These are phyloP conservation scores for Orchestia grillus DNA, from an alignment of 1,140 invertebrate species.

Conservation along the genomic window DNA sequence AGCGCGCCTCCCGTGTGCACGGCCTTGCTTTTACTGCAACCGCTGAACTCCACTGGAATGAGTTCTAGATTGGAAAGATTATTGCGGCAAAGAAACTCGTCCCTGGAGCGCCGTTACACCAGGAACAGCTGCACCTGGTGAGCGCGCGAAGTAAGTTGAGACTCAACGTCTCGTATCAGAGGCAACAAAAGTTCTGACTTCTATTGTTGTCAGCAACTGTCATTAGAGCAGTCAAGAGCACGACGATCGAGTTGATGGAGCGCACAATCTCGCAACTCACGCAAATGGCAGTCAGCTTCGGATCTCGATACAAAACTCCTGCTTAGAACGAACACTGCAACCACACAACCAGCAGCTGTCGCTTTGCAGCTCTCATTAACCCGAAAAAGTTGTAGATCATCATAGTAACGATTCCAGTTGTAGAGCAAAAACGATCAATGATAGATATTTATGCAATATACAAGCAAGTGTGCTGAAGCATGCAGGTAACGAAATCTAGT, in stretches of 20 bases:
- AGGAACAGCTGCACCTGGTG: not conserved
- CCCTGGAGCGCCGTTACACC: not conserved
- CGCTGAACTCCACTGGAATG: not conserved
- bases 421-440: not conserved
- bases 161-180: not conserved
- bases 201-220: not conserved
- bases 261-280: conserved; percentile 26
- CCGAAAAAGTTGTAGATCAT: not conserved
- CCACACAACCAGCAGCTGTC: not conserved
- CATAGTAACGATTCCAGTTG: not conserved
- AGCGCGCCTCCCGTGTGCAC: not conserved
- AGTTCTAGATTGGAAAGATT: not conserved
- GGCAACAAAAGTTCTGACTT: not conserved
- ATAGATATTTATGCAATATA: not conserved
- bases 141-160: not conserved
- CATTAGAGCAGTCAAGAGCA: conserved; percentile 4
- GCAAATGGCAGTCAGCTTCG: not conserved
- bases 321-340: not conserved
- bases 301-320: not conserved
- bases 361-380: not conserved
- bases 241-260: conserved; percentile 3
- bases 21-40: not conserved
- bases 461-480: not conserved
- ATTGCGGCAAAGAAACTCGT: not conserved
- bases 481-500: not conserved